Evolutionary conservation across 2,797 vertebrate species (phyloP).

Genomic region (Anas georgica): DNA sequence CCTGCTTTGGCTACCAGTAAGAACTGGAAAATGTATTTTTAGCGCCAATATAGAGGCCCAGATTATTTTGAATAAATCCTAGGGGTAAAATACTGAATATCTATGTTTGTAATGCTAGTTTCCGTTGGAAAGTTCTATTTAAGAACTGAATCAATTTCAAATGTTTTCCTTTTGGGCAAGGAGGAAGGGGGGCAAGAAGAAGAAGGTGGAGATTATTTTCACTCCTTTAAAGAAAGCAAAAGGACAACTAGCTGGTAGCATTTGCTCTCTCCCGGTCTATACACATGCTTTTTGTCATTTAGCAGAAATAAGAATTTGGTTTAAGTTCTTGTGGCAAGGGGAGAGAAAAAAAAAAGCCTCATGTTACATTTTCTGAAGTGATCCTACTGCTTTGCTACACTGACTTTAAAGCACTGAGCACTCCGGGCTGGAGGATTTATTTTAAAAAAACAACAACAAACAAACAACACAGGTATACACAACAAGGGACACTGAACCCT

Average conservation of each 20-base stretch:
- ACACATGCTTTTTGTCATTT: conserved; percentile 51
- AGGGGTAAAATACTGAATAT: conserved; percentile 67
- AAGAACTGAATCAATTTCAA: conserved; percentile 64
- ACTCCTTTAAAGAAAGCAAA: conserved; percentile 19
- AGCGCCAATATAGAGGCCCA: background rate
- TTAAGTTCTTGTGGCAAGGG: conserved; percentile 31
- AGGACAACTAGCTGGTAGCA: conserved; percentile 25
- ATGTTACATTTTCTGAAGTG: conserved; percentile 62
- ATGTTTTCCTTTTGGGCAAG: conserved; percentile 60
- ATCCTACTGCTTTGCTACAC: conserved; percentile 39
- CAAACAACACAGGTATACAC: conserved; percentile 23
- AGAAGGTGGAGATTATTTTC: conserved; percentile 54
- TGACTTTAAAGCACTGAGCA: conserved; percentile 48
- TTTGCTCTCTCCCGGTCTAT: conserved; percentile 19
- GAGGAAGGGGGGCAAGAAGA: background rate
- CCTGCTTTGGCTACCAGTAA: conserved; percentile 41
- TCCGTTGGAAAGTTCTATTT: conserved; percentile 70
- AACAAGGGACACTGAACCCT: conserved; percentile 78
- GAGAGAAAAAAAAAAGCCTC: conserved; percentile 18
- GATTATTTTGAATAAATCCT: conserved; percentile 72
- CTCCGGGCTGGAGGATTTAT: conserved; percentile 49
- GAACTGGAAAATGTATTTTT: conserved; percentile 65
- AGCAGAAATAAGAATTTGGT: conserved; percentile 39
- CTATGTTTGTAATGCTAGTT: conserved; percentile 67
- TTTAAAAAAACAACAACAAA: conserved; percentile 25